Conservation (phyloP, 1,140 invertebrate species). For the Leptopilina boulardi region DNA sequence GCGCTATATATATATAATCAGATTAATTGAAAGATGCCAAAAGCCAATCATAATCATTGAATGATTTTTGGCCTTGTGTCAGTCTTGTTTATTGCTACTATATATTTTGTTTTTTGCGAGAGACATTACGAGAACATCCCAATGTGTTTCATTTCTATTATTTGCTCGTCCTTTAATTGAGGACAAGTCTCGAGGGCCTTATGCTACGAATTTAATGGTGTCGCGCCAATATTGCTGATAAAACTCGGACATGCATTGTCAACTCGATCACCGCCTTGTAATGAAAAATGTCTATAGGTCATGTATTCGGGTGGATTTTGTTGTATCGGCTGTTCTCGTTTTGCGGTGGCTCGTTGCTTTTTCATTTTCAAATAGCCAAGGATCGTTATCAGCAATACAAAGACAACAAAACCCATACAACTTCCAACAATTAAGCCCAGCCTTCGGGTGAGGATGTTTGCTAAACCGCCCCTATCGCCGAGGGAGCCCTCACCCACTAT, state of each 20-base stretch:
- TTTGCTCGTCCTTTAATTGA: slow-evolving; percentile 53
- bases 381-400: slow-evolving; percentile 77
- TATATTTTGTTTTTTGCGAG: too few relatives aligned
- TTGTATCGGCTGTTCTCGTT: slow-evolving; percentile 73
- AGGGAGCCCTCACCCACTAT: slow-evolving; percentile 79
- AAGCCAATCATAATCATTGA: not conserved
- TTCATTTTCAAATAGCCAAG: slow-evolving; percentile 88
- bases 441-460: slow-evolving; percentile 83
- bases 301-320: slow-evolving; percentile 84
- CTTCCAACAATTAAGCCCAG: slow-evolving; percentile 91
- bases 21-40: not conserved
- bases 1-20: not conserved
- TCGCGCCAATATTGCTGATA: slow-evolving; percentile 71
- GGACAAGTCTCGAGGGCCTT: slow-evolving; percentile 57
- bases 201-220: slow-evolving; percentile 72
- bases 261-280: slow-evolving; percentile 68
- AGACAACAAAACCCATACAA: slow-evolving; percentile 85
- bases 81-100: not conserved
- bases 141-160: slow-evolving; percentile 67
- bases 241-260: slow-evolving; percentile 73
- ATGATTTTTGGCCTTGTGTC: not conserved
- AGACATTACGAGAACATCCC: slow-evolving; percentile 58
- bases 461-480: slow-evolving; percentile 80
- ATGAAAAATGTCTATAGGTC: slow-evolving; percentile 82
- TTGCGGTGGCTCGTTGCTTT: slow-evolving; percentile 83